Base-by-base conservation (phyloP, 2,113 vertebrate species). In the Apteryx mantelli region DNA sequence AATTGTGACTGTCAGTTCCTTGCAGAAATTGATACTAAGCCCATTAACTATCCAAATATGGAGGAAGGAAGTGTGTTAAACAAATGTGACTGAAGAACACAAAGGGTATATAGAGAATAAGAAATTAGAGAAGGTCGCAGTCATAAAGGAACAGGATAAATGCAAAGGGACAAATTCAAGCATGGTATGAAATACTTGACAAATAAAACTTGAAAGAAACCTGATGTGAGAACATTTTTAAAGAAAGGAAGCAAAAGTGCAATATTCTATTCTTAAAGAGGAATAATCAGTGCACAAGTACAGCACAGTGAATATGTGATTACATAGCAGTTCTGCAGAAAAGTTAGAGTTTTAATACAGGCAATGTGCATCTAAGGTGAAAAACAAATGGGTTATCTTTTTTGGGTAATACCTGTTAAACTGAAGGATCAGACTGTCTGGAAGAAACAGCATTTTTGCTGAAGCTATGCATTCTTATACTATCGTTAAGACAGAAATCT, bases 61-160 rank as follows among this genome's bases (percentile, higher is more conserved):
- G 56, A 7, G 32, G 61, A 61, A 50, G 53, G 53, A 32, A 17
- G 40, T 25, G 9, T 17, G 56, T 48, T 48, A 20, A 56, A 26
- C 0, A 5, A 2, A 5, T 21, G 71, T 7, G 56, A 34, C 18
- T 42, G 3, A 36, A 25, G 76, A 68, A 32, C 1, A 0, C 2
- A n/a, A 7, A 11, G 52, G 34, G 36, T 7, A 8, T 34, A 7
- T 61, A 1, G 12, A 17, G 56, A 56, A 80, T 16, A 0, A 53
- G 63, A 16, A 74, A 68, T 12, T 15, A 0, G 5, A 22, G 83
- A 28, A 50, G 19, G 52, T 2, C 28, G 52, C 7, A 12, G 36
- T n/a, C 69, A 12, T 2, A 34, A 44, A 3, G 7, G 50, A 81
- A 30, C 5, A 18, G 52, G 56, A 58, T 21, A 71, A 91, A 69